Evolutionary conservation across 2,113 vertebrate species (phyloP).

Genomic region (Arizona elegans): DNA sequence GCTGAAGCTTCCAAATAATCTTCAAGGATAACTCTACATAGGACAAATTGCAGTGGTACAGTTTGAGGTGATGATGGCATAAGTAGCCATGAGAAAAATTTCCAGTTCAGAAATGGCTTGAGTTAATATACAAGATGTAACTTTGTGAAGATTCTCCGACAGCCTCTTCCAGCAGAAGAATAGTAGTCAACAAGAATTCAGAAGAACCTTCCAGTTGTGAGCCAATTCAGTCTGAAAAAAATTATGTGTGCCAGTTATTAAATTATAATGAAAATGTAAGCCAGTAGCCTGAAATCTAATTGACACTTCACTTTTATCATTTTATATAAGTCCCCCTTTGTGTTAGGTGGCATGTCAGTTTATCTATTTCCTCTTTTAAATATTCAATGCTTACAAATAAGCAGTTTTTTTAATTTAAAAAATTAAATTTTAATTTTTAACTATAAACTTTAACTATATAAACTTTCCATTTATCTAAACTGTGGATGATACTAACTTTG

Average conservation of each 20-base stretch:
- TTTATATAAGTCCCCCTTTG: background rate
- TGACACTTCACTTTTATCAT: background rate
- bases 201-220: background rate
- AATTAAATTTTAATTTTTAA: no score
- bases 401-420: background rate
- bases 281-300: background rate
- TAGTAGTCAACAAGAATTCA: background rate
- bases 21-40: background rate
- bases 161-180: background rate
- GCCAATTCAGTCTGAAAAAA: background rate
- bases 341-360: background rate
- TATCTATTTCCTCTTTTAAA: background rate
- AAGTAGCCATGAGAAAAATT: background rate
- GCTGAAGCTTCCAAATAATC: background rate
- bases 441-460: no score
- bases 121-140: background rate
- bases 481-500: background rate
- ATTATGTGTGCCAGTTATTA: background rate
- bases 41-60: background rate
- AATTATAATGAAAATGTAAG: background rate
- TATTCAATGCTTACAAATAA: background rate
- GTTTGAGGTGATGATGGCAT: background rate
- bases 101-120: background rate
- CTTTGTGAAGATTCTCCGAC: no score
- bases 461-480: background rate